Conservation (phyloP, 2,113 vertebrate species). For the Clarias magur region DNA sequence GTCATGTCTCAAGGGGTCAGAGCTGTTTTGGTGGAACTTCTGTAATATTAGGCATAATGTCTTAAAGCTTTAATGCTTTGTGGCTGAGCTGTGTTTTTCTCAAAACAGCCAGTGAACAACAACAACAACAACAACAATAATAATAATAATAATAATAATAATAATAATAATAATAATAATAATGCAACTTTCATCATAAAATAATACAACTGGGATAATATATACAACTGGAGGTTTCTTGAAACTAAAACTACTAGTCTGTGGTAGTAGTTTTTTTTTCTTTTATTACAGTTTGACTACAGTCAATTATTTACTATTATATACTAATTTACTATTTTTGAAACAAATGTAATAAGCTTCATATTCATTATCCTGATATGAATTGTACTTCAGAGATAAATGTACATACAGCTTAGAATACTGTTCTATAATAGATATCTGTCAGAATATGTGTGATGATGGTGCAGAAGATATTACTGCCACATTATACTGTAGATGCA, state of each 20-base stretch:
- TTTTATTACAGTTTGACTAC: not conserved
- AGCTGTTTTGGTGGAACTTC: no score
- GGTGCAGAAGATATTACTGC: not conserved
- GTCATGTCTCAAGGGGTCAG: no score
- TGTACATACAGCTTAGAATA: no score
- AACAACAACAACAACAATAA: no score
- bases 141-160: no score
- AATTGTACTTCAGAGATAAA: not conserved
- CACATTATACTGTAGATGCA: not conserved
- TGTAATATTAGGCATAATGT: no score
- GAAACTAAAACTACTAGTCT: not conserved
- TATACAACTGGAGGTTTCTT: not conserved
- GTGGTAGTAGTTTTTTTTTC: not conserved
- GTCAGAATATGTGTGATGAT: not conserved
- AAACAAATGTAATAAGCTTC: not conserved
- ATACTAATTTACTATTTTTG: not conserved
- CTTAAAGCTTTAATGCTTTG: no score
- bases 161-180: no score
- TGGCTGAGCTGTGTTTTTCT: no score
- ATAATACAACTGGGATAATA: no score
- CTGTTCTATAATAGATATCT: not conserved
- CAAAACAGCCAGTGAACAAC: no score
- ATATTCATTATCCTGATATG: not conserved
- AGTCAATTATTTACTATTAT: not conserved
- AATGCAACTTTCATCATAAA: no score